Percentiles rank a stretch among this genome's conserved stretches.
phyloP scores from a whole-genome alignment of 2,113 vertebrate species.

The Takifugu bimaculatus region DNA sequence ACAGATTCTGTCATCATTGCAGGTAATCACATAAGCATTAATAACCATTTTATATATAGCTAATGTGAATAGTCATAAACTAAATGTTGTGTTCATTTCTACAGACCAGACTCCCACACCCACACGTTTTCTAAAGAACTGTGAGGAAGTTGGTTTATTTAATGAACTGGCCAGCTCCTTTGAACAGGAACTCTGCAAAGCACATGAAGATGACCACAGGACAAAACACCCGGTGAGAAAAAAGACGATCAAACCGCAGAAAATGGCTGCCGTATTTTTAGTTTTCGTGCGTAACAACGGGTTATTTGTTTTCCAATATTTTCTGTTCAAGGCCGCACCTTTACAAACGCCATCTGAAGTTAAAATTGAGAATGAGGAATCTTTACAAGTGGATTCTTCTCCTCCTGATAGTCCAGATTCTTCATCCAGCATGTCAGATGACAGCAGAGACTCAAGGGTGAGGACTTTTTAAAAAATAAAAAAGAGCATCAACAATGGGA shows the following conservation, averaged over 20 bases:
- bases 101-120: constrained; percentile 97
- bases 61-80: not conserved
- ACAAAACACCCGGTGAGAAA: constrained; percentile 70
- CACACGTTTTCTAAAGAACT: constrained; percentile 97
- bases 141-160: constrained; percentile 96
- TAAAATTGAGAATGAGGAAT: constrained; percentile 87
- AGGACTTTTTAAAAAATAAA: constrained; percentile 13
- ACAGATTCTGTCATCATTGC: constrained; percentile 97
- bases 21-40: constrained; percentile 71
- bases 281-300: not conserved
- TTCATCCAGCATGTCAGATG: constrained; percentile 76
- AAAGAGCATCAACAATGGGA: not conserved
- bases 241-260: not conserved
- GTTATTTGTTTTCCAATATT: not conserved
- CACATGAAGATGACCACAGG: constrained; percentile 88
- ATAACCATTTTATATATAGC: not conserved
- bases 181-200: constrained; percentile 94
- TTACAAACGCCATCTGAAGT: constrained; percentile 84
- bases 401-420: constrained; percentile 85
- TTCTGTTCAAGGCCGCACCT: constrained; percentile 39
- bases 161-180: constrained; percentile 94
- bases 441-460: constrained; percentile 61
- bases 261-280: not conserved
- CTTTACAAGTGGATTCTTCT: constrained; percentile 89
- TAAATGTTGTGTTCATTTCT: not conserved